phyloP scores from a whole-genome alignment of 2,797 vertebrate species.

The Benthosema pterotum region DNA sequence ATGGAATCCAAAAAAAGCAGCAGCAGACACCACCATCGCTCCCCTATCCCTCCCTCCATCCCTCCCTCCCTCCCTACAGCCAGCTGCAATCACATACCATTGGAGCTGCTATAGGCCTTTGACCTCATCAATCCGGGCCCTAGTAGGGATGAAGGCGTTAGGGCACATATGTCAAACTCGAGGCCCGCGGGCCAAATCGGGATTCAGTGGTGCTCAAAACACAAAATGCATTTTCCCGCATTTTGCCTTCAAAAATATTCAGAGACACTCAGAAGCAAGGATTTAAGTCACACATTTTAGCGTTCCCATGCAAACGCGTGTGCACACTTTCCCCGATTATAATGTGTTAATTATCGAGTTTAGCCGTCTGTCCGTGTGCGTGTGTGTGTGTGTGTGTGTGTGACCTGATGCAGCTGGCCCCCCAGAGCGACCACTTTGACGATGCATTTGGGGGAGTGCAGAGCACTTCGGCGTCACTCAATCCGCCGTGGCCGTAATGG shows the following conservation, averaged over 20 bases:
- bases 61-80: no score
- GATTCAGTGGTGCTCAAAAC: no score
- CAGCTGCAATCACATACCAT: conserved; percentile 68
- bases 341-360: conserved; percentile 40
- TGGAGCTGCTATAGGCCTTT: conserved; percentile 54
- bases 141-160: conserved; percentile 24
- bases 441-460: conserved; percentile 4
- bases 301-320: no score
- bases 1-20: conserved; percentile 51
- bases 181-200: no score
- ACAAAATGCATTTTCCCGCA: no score
- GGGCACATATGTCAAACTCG: no score
- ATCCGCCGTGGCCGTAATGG: conserved; percentile 8
- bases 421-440: conserved; percentile 22
- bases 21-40: conserved; percentile 16
- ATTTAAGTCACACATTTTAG: no score
- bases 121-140: conserved; percentile 64
- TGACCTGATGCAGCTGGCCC: conserved; percentile 20
- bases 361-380: no score
- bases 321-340: no score
- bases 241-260: no score
- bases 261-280: no score
- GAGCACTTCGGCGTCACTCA: conserved; percentile 31
- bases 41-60: conserved; percentile 31
- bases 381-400: no score